phyloP scores from a whole-genome alignment of 2,797 vertebrate species.

The Sphaeramia orbicularis region DNA sequence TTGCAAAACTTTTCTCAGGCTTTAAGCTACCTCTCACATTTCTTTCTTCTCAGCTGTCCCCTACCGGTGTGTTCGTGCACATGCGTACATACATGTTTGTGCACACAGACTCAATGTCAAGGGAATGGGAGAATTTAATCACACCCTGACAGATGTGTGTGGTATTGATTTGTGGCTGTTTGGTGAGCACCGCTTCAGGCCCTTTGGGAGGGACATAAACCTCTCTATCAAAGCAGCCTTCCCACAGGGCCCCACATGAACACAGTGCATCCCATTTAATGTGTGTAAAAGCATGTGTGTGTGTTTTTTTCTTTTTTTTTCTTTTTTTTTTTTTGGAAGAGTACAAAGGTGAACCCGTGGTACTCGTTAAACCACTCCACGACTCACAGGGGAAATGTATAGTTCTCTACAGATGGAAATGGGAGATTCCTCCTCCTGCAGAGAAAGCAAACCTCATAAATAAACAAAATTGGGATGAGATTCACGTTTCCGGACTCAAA shows the following conservation, averaged over 20 bases:
- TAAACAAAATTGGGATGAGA: conserved; percentile 45
- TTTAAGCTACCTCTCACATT: conserved; percentile 48
- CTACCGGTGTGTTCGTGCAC: conserved; percentile 19
- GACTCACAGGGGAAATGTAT: conserved; percentile 42
- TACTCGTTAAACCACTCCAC: conserved; percentile 52
- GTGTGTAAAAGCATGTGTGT: conserved; percentile 16
- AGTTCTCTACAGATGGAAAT: conserved; percentile 36
- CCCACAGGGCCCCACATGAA: conserved; percentile 34
- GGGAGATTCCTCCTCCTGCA: conserved; percentile 16
- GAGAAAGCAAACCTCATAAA: conserved; percentile 40
- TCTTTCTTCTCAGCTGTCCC: conserved; percentile 29
- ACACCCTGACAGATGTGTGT: conserved; percentile 69
- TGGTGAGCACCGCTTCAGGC: conserved; percentile 53
- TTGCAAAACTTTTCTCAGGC: conserved; percentile 47
- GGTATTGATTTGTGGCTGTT: conserved; percentile 77
- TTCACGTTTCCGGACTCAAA: conserved; percentile 30
- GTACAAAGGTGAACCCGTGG: conserved; percentile 47
- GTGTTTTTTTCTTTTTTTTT: conserved; percentile 11
- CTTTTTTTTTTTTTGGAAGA: not conserved
- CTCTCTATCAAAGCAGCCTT: conserved; percentile 68
- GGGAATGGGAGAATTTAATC: conserved; percentile 71
- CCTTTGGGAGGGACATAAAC: conserved; percentile 62
- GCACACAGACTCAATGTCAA: conserved; percentile 28
- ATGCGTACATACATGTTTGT: conserved; percentile 29
- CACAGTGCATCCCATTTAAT: conserved; percentile 17